Conservation (phyloP, 2,113 vertebrate genomes). For the Cyprinodon variegatus region DNA sequence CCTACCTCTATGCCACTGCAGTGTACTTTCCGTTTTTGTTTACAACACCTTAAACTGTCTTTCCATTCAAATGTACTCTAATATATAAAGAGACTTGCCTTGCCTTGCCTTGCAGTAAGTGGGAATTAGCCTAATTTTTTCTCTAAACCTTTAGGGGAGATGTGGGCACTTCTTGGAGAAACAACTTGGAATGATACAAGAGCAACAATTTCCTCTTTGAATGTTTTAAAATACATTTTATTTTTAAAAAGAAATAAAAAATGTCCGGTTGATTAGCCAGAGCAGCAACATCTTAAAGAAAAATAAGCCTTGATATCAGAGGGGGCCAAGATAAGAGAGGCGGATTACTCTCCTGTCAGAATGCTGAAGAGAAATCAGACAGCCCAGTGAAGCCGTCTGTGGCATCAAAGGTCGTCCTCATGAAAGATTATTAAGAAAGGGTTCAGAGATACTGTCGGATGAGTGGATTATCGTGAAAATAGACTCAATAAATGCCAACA, state of each 20-base stretch:
- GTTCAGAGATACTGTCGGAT: conserved; percentile 65
- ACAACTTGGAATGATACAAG: background rate
- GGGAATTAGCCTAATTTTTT: background rate
- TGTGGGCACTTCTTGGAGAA: background rate
- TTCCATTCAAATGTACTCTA: too few relatives aligned
- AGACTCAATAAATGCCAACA: conserved; percentile 45
- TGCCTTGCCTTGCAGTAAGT: too few relatives aligned
- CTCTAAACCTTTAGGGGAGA: too few relatives aligned
- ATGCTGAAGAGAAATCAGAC: conserved; percentile 58
- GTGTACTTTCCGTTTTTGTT: too few relatives aligned
- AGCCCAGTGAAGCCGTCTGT: conserved; percentile 56
- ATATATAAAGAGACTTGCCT: too few relatives aligned
- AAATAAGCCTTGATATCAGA: conserved; percentile 69
- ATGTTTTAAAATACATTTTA: conserved; percentile 17
- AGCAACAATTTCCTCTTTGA: background rate
- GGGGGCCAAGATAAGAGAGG: conserved; percentile 60
- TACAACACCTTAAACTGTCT: too few relatives aligned
- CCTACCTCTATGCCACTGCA: too few relatives aligned
- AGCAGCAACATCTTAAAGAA: conserved; percentile 55
- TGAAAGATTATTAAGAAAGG: conserved; percentile 67
- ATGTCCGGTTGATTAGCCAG: conserved; percentile 64
- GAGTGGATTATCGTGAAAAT: conserved; percentile 67
- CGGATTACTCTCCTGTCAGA: conserved; percentile 65
- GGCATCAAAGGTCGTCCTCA: conserved; percentile 72
- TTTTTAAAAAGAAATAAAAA: conserved; percentile 28